Percentiles rank a stretch among this genome's conserved stretches.
phyloP scores from a whole-genome alignment of 35 echinoderm and acorn worm genomes.

The Apostichopus parvimensis region DNA sequence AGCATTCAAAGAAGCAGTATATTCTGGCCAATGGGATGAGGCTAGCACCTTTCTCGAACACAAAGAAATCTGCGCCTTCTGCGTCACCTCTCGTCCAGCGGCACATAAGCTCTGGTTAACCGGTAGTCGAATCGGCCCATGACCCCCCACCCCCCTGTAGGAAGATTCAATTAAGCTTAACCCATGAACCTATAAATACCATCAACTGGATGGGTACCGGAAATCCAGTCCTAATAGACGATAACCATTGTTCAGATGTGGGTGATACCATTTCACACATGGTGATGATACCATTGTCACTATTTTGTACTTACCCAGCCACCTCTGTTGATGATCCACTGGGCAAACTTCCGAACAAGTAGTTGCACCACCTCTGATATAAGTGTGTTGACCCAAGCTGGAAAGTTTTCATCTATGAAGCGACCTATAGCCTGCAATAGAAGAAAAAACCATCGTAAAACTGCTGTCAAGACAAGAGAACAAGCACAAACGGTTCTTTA shows the following conservation, averaged over 20 bases:
- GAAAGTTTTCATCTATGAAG: conserved; percentile 72
- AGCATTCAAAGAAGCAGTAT: too few species aligned
- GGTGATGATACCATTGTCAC: not conserved
- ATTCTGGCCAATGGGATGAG: too few species aligned
- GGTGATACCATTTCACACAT: not conserved
- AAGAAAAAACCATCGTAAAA: not conserved
- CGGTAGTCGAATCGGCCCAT: too few species aligned
- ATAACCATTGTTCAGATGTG: not conserved
- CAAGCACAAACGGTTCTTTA: not conserved
- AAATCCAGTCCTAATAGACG: too few species aligned
- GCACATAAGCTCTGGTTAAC: too few species aligned
- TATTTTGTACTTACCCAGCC: conserved; percentile 68
- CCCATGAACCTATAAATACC: too few species aligned
- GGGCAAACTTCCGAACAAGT: conserved; percentile 74
- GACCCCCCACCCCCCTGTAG: too few species aligned
- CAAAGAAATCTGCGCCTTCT: too few species aligned
- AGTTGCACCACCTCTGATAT: conserved; percentile 81
- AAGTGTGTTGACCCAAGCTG: conserved; percentile 71
- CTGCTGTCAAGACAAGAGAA: not conserved
- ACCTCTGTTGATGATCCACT: conserved; percentile 88
- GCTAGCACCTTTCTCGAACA: too few species aligned
- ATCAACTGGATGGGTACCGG: too few species aligned
- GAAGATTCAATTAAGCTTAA: too few species aligned
- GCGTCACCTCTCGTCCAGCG: too few species aligned
- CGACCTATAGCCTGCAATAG: conserved; percentile 70